Evolutionary conservation across 2,113 vertebrate species (phyloP).

Genomic region (Saccopteryx bilineata): DNA sequence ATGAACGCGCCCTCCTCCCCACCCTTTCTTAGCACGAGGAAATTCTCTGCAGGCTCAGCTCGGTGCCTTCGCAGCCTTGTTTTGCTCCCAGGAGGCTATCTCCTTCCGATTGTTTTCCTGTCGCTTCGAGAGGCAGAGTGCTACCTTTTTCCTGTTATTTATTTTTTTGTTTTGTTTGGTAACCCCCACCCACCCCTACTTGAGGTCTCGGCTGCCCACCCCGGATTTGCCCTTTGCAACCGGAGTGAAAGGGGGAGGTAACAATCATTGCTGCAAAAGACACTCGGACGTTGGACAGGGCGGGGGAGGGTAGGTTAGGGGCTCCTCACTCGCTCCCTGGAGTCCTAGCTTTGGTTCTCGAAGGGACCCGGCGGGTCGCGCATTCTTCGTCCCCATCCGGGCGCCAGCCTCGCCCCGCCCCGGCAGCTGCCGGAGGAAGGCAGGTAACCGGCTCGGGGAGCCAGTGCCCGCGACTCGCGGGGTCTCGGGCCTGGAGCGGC

Average conservation of each 20-base stretch:
- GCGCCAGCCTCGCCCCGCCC: background rate
- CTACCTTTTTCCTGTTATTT: background rate
- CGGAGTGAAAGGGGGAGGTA: background rate
- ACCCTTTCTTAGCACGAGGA: background rate
- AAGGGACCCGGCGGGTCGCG: background rate
- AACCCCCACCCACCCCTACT: background rate
- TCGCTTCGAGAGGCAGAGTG: background rate
- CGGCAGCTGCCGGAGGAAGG: background rate
- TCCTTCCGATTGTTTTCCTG: background rate
- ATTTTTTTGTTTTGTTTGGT: background rate
- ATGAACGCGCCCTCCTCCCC: background rate
- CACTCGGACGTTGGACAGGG: too few species aligned
- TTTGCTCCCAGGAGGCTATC: background rate
- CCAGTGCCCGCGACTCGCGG: background rate
- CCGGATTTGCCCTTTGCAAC: background rate
- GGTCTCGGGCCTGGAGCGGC: background rate
- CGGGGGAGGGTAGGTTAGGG: background rate
- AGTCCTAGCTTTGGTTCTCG: background rate
- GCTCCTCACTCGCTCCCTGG: background rate
- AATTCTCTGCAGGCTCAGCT: fast-evolving
- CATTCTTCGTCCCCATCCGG: background rate
- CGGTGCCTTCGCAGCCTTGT: fast-evolving
- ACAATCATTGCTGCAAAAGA: background rate
- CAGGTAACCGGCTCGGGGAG: constrained; percentile 50
- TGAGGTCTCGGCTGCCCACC: background rate